Conservation (phyloP, 2,113 vertebrate species). For the Uria aalge region DNA sequence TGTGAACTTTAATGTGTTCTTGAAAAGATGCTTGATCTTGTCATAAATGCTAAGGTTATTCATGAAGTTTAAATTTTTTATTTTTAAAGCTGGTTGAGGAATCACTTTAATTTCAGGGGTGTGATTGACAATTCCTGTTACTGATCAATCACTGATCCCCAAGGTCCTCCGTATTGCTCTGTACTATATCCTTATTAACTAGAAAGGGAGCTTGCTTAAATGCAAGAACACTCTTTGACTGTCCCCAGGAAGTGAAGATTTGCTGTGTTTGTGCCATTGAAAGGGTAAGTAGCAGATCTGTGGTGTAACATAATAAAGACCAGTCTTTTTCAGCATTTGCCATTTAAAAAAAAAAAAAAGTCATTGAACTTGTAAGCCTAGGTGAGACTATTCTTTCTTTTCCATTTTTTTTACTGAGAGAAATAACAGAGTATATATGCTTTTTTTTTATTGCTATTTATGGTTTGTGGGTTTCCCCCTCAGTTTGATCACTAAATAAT, state of each 20-base stretch:
- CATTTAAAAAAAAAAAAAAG: not conserved
- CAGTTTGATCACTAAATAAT: not conserved
- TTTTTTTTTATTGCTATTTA: not conserved
- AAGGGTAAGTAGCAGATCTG: not conserved
- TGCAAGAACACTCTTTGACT: not conserved
- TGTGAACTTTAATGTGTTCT: not conserved
- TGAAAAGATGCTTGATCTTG: not conserved
- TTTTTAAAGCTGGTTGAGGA: not conserved
- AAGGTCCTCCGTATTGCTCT: not conserved
- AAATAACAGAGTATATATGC: not conserved
- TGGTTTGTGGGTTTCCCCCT: not conserved
- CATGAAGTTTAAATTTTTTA: not conserved
- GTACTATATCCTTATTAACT: not conserved
- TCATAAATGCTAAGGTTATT: not conserved
- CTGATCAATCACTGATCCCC: not conserved
- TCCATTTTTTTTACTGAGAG: not conserved
- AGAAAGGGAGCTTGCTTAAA: not conserved
- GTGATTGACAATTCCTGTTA: not conserved
- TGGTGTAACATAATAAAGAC: not conserved
- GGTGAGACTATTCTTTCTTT: not conserved
- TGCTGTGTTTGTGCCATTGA: not conserved
- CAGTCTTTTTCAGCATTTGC: not conserved
- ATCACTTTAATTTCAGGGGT: not conserved
- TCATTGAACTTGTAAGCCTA: not conserved
- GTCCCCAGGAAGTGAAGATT: not conserved